Evolutionary conservation across 2,888 invertebrate species (phyloP), one percentile per base, ranked within the genome.

Genomic region (Chymomyza amoena): DNA sequence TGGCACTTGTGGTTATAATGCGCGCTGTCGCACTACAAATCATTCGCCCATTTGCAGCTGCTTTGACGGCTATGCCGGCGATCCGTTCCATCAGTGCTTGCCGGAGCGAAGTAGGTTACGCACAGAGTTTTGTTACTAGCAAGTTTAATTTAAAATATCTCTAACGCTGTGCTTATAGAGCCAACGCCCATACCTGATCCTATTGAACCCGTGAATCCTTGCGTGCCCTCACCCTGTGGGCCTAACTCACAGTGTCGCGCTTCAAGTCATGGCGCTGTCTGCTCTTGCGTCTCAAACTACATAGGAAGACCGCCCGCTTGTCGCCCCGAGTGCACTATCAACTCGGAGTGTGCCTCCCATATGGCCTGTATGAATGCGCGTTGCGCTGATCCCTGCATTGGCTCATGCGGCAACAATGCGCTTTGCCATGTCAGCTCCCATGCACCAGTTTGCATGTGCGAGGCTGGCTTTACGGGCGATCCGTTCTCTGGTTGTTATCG

Each of bases 11-110:
- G 96, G 96, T 36, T 92, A 94, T 18, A 94, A 94, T 83, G 95
- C 96, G 3, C 93, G 93, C 77, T 96, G 96, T 89, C 93, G 93
- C 84, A 95, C 95, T 52, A 93, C 95, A 50, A 95, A 96, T 90
- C 96, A 96, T 89, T 95, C 95, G 84, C 95, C 96, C 1, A 95
- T 96, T 82, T 96, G 96, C 89, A 94, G 93, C 73, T 96, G 96
- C 86, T 93, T 93, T 28, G 90, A 93, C 16, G 94, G 94, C 74
- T 94, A 93, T 83, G 94, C 94, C 10, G 96, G 95, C 52, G 95
- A 96, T 93, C 96, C 96, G 54, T 96, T 96, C 90, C 92, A 93
- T n/a, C 93, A 95, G 91, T 96, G 96, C 89, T 84, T 91, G 64
- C 93, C 93, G 39, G 90, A 83, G 77, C 88, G 74, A 90, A 90